Evolutionary conservation across 2,888 invertebrate species (phyloP), one percentile per base, ranked within the genome.

Genomic region (Trimorus sp.): DNA sequence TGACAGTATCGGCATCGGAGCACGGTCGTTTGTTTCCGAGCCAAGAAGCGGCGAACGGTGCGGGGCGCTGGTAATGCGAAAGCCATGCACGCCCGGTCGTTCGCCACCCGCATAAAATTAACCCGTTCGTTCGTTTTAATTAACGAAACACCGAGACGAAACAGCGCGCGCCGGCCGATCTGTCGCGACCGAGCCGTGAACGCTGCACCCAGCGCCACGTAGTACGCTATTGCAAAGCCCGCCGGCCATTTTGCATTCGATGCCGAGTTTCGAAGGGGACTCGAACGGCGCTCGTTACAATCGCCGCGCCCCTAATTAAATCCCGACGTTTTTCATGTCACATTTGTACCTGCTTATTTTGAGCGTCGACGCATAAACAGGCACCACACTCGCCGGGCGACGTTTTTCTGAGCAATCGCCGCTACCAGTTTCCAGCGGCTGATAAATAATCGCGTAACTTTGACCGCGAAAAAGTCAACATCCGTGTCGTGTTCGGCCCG

Each of bases 51-150:
- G 66, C 66, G 79, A 85, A 79, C 82, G 86, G 84, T 78, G 76
- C 79, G 82, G 76, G 74, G 70, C 70, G 63, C 74, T 87, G 85
- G 88, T 90, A 91, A 90, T 91, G 90, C 90, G 89, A 90, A 90
- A 91, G 87, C 89, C 89, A 89, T 91, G 90, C 90, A 90, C 87
- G 87, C 87, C 85, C 85, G 83, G 85, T 83, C 87, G 87, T 87
- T 89, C 86, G 86, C 87, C 89, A 89, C 87, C 88, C 90, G 90
- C 90, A 91, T 91, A 90, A 91, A 90, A 90, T 91, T 91, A 91
- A 90, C 90, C 89, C 88, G 89, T 88, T 87, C 88, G 87, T 89
- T 89, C 88, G 88, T 89, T 91, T 91, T 90, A 91, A 91, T 90
- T 90, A 91, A 90, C 90, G 90, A 90, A 90, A 91, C 90, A 90